These are phyloP conservation scores for Osmoderma eremita DNA, from an alignment of 2,888 invertebrate genomes.

Conservation along the genomic window DNA sequence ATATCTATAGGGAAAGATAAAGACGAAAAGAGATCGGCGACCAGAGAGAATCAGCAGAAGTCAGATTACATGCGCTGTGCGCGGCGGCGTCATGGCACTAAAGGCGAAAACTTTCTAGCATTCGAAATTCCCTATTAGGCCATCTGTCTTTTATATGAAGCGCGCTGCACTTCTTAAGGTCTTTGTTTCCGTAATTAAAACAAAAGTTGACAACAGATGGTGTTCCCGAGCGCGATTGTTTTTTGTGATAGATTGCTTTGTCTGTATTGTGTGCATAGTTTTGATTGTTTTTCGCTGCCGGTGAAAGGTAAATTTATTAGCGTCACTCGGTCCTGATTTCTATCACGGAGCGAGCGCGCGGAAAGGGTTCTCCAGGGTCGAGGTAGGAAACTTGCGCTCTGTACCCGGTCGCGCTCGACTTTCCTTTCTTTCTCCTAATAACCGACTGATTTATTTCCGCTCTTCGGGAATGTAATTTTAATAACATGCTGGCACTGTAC, in stretches of 20 bases:
- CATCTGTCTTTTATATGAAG: conserved; percentile 54
- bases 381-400: too few relatives aligned
- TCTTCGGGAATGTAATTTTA: conserved; percentile 19
- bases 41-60: background rate
- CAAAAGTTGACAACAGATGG: conserved; percentile 63
- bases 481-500: background rate
- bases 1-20: background rate
- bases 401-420: conserved; percentile 1
- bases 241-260: conserved; percentile 63
- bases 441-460: conserved; percentile 41
- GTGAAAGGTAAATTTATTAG: conserved; percentile 62
- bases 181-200: conserved; percentile 63
- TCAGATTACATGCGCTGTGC: background rate
- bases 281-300: conserved; percentile 61
- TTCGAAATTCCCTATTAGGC: conserved; percentile 50
- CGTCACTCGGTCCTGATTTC: conserved; percentile 59
- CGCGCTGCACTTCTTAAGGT: conserved; percentile 57
- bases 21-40: background rate
- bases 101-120: conserved; percentile 45
- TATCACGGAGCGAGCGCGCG: conserved; percentile 48
- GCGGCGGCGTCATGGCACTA: background rate
- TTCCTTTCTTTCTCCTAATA: conserved; percentile 42
- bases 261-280: conserved; percentile 63
- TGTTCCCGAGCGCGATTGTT: conserved; percentile 57
- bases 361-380: conserved; percentile 15